These are phyloP conservation scores for Reticulitermes speratus DNA, from an alignment of 1,140 invertebrate species.

Conservation along the genomic window DNA sequence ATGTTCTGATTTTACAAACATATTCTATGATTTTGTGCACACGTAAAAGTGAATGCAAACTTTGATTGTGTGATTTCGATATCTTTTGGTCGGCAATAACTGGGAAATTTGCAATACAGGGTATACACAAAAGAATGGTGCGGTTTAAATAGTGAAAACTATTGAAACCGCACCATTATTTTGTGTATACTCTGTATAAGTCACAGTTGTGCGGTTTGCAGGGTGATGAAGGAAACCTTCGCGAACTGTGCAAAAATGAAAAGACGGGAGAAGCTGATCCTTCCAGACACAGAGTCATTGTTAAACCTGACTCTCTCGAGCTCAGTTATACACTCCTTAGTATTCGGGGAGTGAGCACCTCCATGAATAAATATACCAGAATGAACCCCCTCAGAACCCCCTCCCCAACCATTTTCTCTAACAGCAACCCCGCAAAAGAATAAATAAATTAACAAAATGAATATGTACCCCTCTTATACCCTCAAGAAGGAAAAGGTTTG, in stretches of 20 bases:
- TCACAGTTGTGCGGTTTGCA: too few species aligned
- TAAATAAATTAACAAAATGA: constrained; percentile 20
- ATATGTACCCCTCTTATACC: constrained; percentile 3
- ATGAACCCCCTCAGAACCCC: background rate
- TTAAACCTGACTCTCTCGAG: background rate
- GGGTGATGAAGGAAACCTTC: too few species aligned
- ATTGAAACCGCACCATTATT: too few species aligned
- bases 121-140: too few species aligned
- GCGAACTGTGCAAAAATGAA: background rate
- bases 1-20: too few species aligned
- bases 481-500: constrained; percentile 1
- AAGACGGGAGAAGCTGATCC: background rate
- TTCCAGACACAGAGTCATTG: background rate
- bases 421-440: constrained; percentile 11
- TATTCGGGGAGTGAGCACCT: background rate
- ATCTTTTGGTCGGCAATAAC: too few species aligned
- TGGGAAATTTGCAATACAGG: too few species aligned
- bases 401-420: background rate
- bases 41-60: too few species aligned
- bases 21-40: too few species aligned
- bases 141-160: too few species aligned
- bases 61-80: too few species aligned
- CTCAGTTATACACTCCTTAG: background rate
- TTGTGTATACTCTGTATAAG: too few species aligned
- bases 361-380: constrained; percentile 8